Percentiles rank a stretch among this genome's conserved stretches.
phyloP scores from a whole-genome alignment of 2,113 vertebrate species.

The Trichomycterus rosablanca region DNA sequence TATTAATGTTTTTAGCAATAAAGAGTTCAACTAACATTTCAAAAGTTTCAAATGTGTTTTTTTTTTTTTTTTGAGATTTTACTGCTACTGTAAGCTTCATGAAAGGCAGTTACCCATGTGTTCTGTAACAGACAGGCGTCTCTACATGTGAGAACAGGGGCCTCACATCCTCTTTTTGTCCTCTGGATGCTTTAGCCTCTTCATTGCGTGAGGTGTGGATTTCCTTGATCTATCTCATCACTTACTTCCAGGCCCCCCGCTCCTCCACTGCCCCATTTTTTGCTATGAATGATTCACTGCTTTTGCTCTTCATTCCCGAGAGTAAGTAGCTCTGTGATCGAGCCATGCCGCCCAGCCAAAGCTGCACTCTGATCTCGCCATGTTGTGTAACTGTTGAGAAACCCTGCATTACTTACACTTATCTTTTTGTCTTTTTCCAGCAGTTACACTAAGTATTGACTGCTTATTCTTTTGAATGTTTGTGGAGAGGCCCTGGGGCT shows the following conservation, averaged over 20 bases:
- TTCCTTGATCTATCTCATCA: constrained; percentile 34
- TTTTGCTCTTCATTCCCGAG: constrained; percentile 54
- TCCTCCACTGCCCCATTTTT: constrained; percentile 47
- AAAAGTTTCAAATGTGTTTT: constrained; percentile 53
- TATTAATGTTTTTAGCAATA: too few relatives aligned
- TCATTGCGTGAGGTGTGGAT: constrained; percentile 37
- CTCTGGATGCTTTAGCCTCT: constrained; percentile 37
- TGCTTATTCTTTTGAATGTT: constrained; percentile 76
- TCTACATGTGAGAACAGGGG: constrained; percentile 57
- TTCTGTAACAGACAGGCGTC: constrained; percentile 50
- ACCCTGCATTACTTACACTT: constrained; percentile 62
- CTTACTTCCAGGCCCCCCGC: constrained; percentile 54
- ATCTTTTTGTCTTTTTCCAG: constrained; percentile 53
- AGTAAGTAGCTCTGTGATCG: constrained; percentile 60
- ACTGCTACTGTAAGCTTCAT: constrained; percentile 50
- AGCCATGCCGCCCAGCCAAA: constrained; percentile 54
- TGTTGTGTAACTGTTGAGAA: constrained; percentile 76
- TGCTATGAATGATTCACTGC: constrained; percentile 69
- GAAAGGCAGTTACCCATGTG: constrained; percentile 53
- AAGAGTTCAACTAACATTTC: constrained; percentile 45
- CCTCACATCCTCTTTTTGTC: constrained; percentile 37
- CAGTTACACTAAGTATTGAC: constrained; percentile 73
- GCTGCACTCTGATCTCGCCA: constrained; percentile 69
- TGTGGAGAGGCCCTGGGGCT: constrained; percentile 66
- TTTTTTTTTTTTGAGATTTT: constrained; percentile 48